phyloP scores from a whole-genome alignment of 2,888 invertebrate species.

The Portevinia maculata region DNA sequence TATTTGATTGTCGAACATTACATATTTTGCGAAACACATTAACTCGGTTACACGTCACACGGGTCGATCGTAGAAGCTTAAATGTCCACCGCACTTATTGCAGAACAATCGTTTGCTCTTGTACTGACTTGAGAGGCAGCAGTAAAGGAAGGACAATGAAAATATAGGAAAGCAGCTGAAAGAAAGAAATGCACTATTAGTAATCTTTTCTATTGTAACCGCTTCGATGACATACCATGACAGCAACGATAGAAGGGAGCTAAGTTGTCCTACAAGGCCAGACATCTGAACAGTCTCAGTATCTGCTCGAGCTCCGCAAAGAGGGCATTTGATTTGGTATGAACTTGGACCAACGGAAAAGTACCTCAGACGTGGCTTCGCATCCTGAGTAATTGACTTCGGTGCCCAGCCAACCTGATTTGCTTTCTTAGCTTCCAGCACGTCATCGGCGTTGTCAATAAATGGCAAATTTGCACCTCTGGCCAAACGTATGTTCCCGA shows the following conservation, averaged over 20 bases:
- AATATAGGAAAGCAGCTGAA: conserved; percentile 81
- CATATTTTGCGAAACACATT: not conserved
- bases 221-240: conserved; percentile 78
- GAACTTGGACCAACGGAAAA: conserved; percentile 80
- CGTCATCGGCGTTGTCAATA: conserved; percentile 56
- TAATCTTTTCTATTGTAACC: not conserved
- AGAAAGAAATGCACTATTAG: conserved; percentile 8
- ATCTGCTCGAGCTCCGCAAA: conserved; percentile 78
- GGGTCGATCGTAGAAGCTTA: conserved; percentile 80
- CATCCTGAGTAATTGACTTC: conserved; percentile 68
- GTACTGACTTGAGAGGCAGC: conserved; percentile 79
- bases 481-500: conserved; percentile 62
- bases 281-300: conserved; percentile 79
- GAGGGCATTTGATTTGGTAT: conserved; percentile 78
- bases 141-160: conserved; percentile 79
- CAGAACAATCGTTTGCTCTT: conserved; percentile 80
- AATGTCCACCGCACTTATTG: conserved; percentile 80
- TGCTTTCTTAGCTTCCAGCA: conserved; percentile 50
- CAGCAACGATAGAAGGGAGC: conserved; percentile 78
- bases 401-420: conserved; percentile 59
- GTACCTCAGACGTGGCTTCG: conserved; percentile 78
- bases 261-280: conserved; percentile 78
- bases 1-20: conserved; percentile 23
- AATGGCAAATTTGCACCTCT: conserved; percentile 58
- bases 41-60: conserved; percentile 62